Evolutionary conservation across 2,113 vertebrate species (phyloP), one percentile per base, ranked within the genome.

Genomic region (Triplophysa dalaica): DNA sequence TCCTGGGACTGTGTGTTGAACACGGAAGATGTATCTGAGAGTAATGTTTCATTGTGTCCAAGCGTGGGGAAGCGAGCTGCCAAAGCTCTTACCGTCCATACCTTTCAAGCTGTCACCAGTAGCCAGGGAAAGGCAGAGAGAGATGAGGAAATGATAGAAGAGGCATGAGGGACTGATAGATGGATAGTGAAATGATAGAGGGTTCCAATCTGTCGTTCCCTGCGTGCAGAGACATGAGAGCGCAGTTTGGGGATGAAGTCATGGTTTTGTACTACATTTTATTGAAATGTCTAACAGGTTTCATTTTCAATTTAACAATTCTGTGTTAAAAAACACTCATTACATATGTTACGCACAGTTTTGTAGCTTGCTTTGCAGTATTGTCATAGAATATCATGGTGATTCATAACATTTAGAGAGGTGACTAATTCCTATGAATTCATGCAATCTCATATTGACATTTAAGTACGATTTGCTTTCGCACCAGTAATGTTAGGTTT

Each of bases 11-110:
- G 26, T 58, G 48, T 81, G 58, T 90, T 89, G 58, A 84, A 87
- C 90, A 85, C 86, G 86, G 88, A 90, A 90, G 91, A 92, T 87
- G 92, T 89, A 94, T 94, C 89, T 90, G 86, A 86, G 87, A 92
- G 80, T 89, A 88, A 89, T 92, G 82, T 87, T 60, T 86, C 85
- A 82, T 88, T 76, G 7, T 43, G 79, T 84, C 83, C 60, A 75
- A 77, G 84, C 73, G n/a, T 84, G 79, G 86, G 74, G 82, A 89
- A 88, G 85, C 75, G 64, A 86, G 81, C 83, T 68, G 87, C 92
- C 91, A 92, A 62, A 80, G 85, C 85, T 0, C 52, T 86, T 69
- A 82, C 79, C 79, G 85, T 83, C 89, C 76, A 81, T 56, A 88
- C 85, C 87, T 88, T 89, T 90, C 87, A 85, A 75, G 78, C 81